A percentile compares a stretch with the other conserved stretches of the same genome.
Conservation (phyloP, 2,888 invertebrate species). For the Cremastinae sp. region DNA sequence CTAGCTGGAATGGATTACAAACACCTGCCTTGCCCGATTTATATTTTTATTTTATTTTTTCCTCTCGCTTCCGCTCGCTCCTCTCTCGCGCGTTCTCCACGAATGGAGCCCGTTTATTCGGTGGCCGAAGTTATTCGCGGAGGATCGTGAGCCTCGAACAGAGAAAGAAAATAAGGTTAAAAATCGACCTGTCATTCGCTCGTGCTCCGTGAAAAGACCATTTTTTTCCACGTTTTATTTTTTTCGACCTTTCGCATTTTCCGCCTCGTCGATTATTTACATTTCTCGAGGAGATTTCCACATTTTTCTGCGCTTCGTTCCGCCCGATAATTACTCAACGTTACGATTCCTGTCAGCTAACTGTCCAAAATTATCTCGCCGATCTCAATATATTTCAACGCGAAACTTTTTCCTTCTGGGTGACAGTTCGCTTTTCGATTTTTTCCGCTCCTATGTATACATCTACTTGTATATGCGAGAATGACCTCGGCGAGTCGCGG, state of each 20-base stretch:
- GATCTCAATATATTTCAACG: background rate
- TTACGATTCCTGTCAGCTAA: conserved; percentile 6
- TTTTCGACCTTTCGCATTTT: too few relatives aligned
- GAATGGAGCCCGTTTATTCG: conserved; percentile 33
- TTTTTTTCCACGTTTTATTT: conserved; percentile 13
- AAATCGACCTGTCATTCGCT: conserved; percentile 39
- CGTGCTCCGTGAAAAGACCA: conserved; percentile 1
- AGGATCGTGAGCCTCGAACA: conserved; percentile 16
- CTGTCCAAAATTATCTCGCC: conserved; percentile 11
- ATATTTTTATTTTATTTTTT: conserved; percentile 33
- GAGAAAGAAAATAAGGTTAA: conserved; percentile 44
- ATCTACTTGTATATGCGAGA: too few relatives aligned
- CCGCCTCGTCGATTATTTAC: conserved; percentile 1
- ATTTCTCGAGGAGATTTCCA: conserved; percentile 23
- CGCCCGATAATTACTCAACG: conserved; percentile 21
- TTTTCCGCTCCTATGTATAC: too few relatives aligned
- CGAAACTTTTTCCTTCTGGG: too few relatives aligned
- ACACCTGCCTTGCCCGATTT: conserved; percentile 50
- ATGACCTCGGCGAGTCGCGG: too few relatives aligned
- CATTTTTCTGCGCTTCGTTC: conserved; percentile 7
- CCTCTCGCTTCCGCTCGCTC: conserved; percentile 27
- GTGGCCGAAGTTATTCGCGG: conserved; percentile 26
- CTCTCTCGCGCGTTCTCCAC: conserved; percentile 50
- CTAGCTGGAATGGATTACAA: conserved; percentile 55
- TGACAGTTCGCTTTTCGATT: background rate